Evolutionary conservation across 2,797 vertebrate genomes (phyloP).

Genomic region (Urosaurus nigricauda): DNA sequence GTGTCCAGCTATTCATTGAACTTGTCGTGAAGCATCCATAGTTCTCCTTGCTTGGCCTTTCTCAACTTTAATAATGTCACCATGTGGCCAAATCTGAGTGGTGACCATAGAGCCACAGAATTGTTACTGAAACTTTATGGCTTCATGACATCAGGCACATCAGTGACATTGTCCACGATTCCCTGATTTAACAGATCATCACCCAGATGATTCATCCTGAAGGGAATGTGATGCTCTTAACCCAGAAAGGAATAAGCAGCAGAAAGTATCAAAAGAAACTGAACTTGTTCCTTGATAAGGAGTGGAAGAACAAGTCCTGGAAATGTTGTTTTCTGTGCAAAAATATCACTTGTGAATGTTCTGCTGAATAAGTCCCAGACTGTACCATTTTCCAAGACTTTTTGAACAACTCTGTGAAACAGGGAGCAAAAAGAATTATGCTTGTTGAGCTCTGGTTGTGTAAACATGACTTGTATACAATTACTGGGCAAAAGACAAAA

Average conservation of each 20-base stretch:
- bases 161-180: background rate
- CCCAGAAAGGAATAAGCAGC: background rate
- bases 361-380: no score
- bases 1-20: background rate
- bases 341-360: no score
- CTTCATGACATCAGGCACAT: background rate
- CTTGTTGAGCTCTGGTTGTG: no score
- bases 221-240: background rate
- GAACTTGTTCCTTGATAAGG: background rate
- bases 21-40: background rate
- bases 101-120: no score
- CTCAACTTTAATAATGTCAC: background rate
- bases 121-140: background rate
- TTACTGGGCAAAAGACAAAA: no score
- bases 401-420: background rate
- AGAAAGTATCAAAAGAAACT: background rate
- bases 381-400: no score
- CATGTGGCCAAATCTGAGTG: background rate
- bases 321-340: no score
- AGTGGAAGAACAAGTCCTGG: background rate
- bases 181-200: background rate
- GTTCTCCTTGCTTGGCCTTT: background rate
- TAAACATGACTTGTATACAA: no score
- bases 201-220: background rate
- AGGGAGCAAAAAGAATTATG: no score